A percentile compares a stretch with the other conserved stretches of the same genome.
These are phyloP conservation scores for Pocillopora grandis DNA, from an alignment of 92 coral and sea anemone species.

Conservation along the genomic window DNA sequence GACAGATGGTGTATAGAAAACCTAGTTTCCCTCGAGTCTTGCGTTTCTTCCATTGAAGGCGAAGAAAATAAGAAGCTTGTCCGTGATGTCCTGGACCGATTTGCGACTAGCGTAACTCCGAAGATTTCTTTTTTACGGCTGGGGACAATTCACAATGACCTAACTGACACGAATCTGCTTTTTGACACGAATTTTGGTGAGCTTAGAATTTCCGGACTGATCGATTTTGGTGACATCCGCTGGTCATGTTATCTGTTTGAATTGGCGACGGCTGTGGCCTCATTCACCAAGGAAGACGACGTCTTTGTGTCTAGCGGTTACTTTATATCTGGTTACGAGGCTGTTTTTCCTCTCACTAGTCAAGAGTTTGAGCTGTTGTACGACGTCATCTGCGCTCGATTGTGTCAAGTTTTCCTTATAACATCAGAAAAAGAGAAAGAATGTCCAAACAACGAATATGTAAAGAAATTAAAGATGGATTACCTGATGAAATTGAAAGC, in stretches of 20 bases:
- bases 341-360: conserved; percentile 60
- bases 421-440: conserved; percentile 1
- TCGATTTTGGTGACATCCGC: conserved; percentile 69
- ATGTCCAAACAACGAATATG: conserved; percentile 28
- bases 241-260: conserved; percentile 65
- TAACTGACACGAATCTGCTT: conserved; percentile 45
- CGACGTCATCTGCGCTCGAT: conserved; percentile 52
- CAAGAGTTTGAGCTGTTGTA: conserved; percentile 64
- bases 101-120: conserved; percentile 51
- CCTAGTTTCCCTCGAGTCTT: conserved; percentile 52
- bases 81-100: conserved; percentile 41
- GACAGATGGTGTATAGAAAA: conserved; percentile 67
- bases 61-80: conserved; percentile 37
- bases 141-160: conserved; percentile 64
- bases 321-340: conserved; percentile 78
- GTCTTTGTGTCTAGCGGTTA: conserved; percentile 63
- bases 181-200: neutral
- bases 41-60: conserved; percentile 36
- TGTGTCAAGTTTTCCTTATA: conserved; percentile 58
- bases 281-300: conserved; percentile 46
- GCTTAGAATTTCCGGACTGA: conserved; percentile 51
- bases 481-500: conserved; percentile 30
- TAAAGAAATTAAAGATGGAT: conserved; percentile 19
- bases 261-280: conserved; percentile 50
- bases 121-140: conserved; percentile 38